Base-by-base conservation (phyloP, 30 jellyfish, hydroid and myxozoan species). In the Pseudorhiza aurosa region DNA sequence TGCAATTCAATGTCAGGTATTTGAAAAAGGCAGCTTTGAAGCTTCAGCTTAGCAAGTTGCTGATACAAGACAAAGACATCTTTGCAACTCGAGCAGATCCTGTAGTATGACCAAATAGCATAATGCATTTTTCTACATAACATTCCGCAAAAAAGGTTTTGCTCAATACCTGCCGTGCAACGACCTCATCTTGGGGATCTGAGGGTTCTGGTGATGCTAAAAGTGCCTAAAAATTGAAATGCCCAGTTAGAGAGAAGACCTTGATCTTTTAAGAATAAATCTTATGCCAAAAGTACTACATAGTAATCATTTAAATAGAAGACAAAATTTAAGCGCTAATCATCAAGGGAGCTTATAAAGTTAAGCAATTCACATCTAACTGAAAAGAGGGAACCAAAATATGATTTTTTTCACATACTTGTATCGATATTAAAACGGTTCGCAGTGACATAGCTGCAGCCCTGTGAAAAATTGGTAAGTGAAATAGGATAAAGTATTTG, bases 111-210 rank as follows among this genome's bases (percentile, higher is more conserved):
- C 17, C 9, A 17, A 42, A 42, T 17, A 42, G 17, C 56, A 17
- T 17, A 8, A 9, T 42, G 56, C 17, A 42, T 42, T 17, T 42
- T 8, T 42, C 56, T 8, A 42, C 56, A 42, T 42, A 42, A 42
- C 56, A 42, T 8, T 42, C 17, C 17, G 56, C 17, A 9, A 42
- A 42, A 42, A 8, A 42, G 14, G 17, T 8, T 42, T 9, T 42
- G 56, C n/a, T n/a, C n/a, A n/a, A n/a, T 64, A 87, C 96, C 92
- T 87, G 98, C 57, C 79, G 75, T 24, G 98, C 98, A n/a, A 93
- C 98, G 21, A 93, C 98, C 19, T 97, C 98, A 75, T 93, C 98
- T 76, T 93, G 98, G 14, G 98, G 98, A 58, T 93, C 98, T 29
- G 88, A 95, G 4, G 98, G 98, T 64, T 86, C 98, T 29, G 98